These are phyloP conservation scores for Siderastrea siderea DNA, from an alignment of 92 coral and sea anemone species.

Conservation along the genomic window DNA sequence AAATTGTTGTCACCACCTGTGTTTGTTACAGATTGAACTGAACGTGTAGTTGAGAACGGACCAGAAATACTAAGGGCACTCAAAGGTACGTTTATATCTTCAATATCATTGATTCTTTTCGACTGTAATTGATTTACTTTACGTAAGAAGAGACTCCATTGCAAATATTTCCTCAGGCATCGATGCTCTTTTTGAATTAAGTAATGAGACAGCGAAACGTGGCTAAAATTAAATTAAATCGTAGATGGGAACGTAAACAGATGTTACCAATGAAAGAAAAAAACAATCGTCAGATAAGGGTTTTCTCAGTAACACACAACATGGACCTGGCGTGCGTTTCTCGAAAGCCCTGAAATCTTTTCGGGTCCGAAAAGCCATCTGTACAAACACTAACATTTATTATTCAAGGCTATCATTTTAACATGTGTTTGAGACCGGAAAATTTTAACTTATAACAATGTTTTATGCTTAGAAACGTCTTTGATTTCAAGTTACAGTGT, in stretches of 20 bases:
- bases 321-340: too few species aligned
- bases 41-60: neutral
- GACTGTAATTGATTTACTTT: neutral
- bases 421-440: too few species aligned
- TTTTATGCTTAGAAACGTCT: too few species aligned
- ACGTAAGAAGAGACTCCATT: neutral
- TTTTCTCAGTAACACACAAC: too few species aligned
- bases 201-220: neutral
- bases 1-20: neutral
- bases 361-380: too few species aligned
- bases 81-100: slow-evolving; percentile 15
- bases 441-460: too few species aligned
- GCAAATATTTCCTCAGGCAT: slow-evolving; percentile 1
- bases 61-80: neutral
- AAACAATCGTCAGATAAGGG: too few species aligned
- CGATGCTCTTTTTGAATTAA: slow-evolving; percentile 14
- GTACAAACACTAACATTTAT: too few species aligned
- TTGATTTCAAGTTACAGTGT: too few species aligned
- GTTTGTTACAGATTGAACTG: slow-evolving; percentile 7
- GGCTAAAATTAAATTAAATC: neutral
- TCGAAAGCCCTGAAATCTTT: too few species aligned
- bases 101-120: neutral
- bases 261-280: neutral
- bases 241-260: neutral
- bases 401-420: too few species aligned